Evolutionary conservation across 2,888 invertebrate genomes (phyloP), one percentile per base, ranked within the genome.

Genomic region (Leptothorax acervorum): DNA sequence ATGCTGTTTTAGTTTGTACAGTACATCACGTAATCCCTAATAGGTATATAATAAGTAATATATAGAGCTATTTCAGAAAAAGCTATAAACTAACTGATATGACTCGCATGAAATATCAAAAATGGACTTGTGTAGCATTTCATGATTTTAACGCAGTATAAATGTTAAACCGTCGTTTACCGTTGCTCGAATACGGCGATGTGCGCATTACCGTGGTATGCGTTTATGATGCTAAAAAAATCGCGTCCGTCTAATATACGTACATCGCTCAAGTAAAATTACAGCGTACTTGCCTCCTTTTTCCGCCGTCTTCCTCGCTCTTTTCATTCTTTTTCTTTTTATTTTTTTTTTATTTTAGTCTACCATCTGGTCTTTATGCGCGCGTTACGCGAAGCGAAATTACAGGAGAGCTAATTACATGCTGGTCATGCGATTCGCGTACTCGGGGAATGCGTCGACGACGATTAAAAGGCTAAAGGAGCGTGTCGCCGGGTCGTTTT

Each of bases 351-450:
- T 73, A 81, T 85, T 85, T 86, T 82, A 88, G 63, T 28, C 74
- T 60, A 57, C 76, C 79, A 71, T 71, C 60, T 79, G 85, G 75
- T 12, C 83, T 31, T 48, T 60, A 78, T 66, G 82, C 74, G 82
- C 74, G 82, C 74, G 76, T 87, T 75, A 82, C 71, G 82, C 87
- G 85, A 76, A 42, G 84, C 89, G 86, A 89, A 92, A 92, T 92
- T 91, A 92, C 91, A 90, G 84, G 79, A 87, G 81, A 83, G 82
- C 85, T 91, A 92, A 92, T 92, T 92, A 87, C 90, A 70, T 86
- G 86, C 89, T 90, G 88, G 90, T 89, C 90, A 89, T 89, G 91
- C 81, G 86, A 87, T 70, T 84, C 76, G 60, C 82, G 31, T 74
- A 48, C 53, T 5, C 84, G 55, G 66, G 78, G 45, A 39, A 76